Evolutionary conservation across 30 jellyfish, hydroid and myxozoan genomes (phyloP).

Genomic region (Rhopilema esculentum): DNA sequence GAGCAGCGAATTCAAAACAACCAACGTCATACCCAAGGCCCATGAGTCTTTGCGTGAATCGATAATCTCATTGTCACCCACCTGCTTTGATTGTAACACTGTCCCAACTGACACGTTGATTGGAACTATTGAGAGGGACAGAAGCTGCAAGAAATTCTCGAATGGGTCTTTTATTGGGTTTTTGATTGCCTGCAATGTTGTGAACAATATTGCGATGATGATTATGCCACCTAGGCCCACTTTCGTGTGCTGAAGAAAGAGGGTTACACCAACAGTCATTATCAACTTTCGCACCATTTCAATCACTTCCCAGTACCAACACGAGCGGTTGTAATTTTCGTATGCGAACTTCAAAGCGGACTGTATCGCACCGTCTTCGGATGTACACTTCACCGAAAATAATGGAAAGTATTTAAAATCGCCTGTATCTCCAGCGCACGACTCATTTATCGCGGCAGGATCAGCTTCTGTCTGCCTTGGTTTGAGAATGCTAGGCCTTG

Average conservation of each 20-base stretch:
- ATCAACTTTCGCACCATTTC: slow-evolving; percentile 53
- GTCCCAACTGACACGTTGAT: slow-evolving; percentile 51
- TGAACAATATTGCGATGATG: slow-evolving; percentile 18
- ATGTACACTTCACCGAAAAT: neutral
- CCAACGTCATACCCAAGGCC: neutral
- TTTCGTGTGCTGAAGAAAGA: slow-evolving; percentile 22
- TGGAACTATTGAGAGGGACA: slow-evolving; percentile 35
- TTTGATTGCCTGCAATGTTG: slow-evolving; percentile 36
- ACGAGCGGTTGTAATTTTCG: slow-evolving; percentile 40
- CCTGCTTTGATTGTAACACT: slow-evolving; percentile 4
- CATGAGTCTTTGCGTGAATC: neutral
- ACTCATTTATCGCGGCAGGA: neutral
- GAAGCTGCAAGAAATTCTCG: slow-evolving; percentile 54
- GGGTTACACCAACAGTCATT: slow-evolving; percentile 44
- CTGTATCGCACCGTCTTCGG: slow-evolving; percentile 8
- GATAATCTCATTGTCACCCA: neutral
- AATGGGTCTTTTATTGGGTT: slow-evolving; percentile 33
- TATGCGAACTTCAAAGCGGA: slow-evolving; percentile 50
- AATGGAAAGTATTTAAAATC: neutral
- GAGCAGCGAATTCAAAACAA: slow-evolving; percentile 3
- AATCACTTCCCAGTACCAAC: slow-evolving; percentile 66
- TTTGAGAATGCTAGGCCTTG: neutral
- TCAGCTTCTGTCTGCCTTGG: neutral
- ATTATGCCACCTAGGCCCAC: slow-evolving; percentile 41
- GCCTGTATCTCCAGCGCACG: neutral